Percentiles rank a stretch among this genome's conserved stretches.
Conservation (phyloP, 2,888 invertebrate species). For the Formica aserva region DNA sequence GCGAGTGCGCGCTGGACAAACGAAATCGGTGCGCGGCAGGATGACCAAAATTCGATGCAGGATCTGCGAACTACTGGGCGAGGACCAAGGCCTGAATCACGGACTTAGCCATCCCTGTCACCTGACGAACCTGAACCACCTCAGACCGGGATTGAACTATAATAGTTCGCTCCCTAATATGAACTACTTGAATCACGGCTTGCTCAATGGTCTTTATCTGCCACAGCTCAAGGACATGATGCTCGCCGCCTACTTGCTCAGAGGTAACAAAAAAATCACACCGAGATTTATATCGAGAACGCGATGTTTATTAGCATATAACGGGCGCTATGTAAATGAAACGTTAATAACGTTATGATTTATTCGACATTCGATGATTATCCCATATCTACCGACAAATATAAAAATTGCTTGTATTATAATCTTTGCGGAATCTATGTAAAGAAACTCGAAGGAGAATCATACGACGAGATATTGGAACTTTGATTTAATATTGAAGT, state of each 20-base stretch:
- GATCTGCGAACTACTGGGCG: constrained; percentile 81
- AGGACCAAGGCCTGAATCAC: constrained; percentile 74
- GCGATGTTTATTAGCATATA: constrained; percentile 3
- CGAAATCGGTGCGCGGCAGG: constrained; percentile 49
- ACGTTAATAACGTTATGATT: neutral
- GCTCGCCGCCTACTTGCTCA: constrained; percentile 89
- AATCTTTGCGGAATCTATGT: neutral
- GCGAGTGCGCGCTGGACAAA: constrained; percentile 17
- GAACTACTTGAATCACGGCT: constrained; percentile 80
- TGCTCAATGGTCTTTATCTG: constrained; percentile 86
- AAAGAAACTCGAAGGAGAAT: neutral
- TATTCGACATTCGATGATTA: neutral
- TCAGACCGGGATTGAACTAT: constrained; percentile 73
- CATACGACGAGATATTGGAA: neutral
- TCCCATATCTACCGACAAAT: neutral
- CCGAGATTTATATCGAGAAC: neutral
- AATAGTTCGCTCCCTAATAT: constrained; percentile 72
- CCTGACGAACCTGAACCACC: constrained; percentile 75
- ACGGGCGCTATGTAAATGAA: neutral
- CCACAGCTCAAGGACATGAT: constrained; percentile 89
- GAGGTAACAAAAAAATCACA: constrained; percentile 86
- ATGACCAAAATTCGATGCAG: constrained; percentile 82
- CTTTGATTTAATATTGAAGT: neutral
- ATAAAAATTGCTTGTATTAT: neutral
- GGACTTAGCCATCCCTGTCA: constrained; percentile 81